Percentiles rank a stretch among this genome's conserved stretches.
Conservation (phyloP, 2,113 vertebrate genomes). For the Thalassoma bifasciatum region DNA sequence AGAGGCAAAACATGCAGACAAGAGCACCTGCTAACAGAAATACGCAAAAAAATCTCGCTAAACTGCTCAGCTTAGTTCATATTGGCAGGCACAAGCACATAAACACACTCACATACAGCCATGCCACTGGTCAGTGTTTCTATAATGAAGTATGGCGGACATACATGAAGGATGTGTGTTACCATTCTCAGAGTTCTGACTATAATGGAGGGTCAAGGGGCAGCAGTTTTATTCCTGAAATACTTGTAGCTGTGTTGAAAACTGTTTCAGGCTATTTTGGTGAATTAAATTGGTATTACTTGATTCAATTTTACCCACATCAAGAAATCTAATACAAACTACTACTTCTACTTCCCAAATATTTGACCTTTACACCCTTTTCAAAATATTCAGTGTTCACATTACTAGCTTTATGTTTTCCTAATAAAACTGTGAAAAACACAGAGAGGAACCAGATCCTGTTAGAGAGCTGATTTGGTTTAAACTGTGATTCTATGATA, state of each 20-base stretch:
- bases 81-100: background rate
- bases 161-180: conserved; percentile 32
- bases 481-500: too few relatives aligned
- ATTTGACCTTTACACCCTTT: too few relatives aligned
- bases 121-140: conserved; percentile 20
- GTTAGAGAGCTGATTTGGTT: too few relatives aligned
- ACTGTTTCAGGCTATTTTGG: background rate
- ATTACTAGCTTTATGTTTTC: too few relatives aligned
- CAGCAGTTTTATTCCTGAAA: conserved; percentile 32
- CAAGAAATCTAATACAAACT: too few relatives aligned
- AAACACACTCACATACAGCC: background rate
- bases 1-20: background rate
- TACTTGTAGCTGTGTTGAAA: conserved; percentile 4
- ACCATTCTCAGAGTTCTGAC: conserved; percentile 25
- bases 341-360: too few relatives aligned
- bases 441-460: too few relatives aligned
- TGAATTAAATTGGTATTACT: too few relatives aligned
- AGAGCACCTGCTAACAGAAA: background rate
- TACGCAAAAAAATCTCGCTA: background rate
- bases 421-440: too few relatives aligned
- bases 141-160: conserved; percentile 47
- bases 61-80: background rate
- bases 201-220: conserved; percentile 2
- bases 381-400: too few relatives aligned
- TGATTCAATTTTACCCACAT: too few relatives aligned